Conservation (phyloP, 1,140 invertebrate species). For the Littorina saxatilis region DNA sequence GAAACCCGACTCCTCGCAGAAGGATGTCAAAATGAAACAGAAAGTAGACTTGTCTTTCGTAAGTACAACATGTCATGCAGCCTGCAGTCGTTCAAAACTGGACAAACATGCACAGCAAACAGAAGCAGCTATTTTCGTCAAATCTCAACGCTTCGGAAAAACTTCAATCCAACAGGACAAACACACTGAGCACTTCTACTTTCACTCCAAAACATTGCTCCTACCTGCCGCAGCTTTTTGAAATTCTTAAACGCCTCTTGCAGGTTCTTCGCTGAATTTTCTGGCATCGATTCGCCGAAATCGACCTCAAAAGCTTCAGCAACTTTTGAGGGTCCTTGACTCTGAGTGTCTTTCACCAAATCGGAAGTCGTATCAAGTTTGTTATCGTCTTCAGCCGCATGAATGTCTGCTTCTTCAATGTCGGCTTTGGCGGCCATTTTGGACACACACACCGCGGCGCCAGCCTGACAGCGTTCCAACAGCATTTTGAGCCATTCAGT, state of each 20-base stretch:
- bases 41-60: too few species aligned
- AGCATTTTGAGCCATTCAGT: not conserved
- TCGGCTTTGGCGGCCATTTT: not conserved
- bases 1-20: too few species aligned
- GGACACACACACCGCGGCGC: not conserved
- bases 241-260: not conserved
- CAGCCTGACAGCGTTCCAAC: not conserved
- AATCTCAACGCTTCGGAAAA: too few species aligned
- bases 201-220: not conserved
- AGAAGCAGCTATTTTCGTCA: too few species aligned
- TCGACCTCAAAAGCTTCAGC: not conserved
- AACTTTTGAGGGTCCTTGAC: not conserved
- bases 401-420: not conserved
- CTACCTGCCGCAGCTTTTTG: slow-evolving; percentile 1
- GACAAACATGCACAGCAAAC: too few species aligned
- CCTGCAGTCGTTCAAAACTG: too few species aligned
- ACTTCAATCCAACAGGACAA: too few species aligned
- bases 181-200: too few species aligned
- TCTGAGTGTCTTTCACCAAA: not conserved
- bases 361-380: not conserved
- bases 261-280: not conserved
- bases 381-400: not conserved
- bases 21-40: too few species aligned
- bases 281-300: not conserved
- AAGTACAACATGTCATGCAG: too few species aligned